Percentiles rank a stretch among this genome's conserved stretches.
Conservation (phyloP, 37 sponge, comb jelly and placozoan genomes). For the Ianthella basta region DNA sequence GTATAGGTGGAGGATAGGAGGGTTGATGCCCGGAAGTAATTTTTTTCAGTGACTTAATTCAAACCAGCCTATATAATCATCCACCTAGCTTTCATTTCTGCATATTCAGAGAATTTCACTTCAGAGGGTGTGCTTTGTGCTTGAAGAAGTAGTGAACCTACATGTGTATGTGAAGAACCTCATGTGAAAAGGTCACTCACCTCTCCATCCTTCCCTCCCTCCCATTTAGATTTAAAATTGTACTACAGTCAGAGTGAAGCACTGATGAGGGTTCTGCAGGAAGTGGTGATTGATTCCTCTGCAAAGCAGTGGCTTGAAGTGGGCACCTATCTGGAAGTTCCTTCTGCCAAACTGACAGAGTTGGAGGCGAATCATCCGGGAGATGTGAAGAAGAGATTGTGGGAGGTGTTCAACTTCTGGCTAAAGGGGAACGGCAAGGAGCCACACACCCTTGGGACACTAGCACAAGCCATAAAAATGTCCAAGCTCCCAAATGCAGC, state of each 20-base stretch:
- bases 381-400: neutral
- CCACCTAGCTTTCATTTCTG: too few species aligned
- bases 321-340: neutral
- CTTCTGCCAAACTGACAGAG: neutral
- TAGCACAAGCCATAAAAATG: neutral
- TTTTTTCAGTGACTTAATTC: too few species aligned
- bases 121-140: too few species aligned
- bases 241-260: neutral
- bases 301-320: neutral
- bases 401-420: slow-evolving; percentile 5
- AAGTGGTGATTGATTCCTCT: neutral
- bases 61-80: too few species aligned
- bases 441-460: slow-evolving; percentile 12
- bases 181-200: too few species aligned
- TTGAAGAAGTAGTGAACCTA: too few species aligned
- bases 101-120: too few species aligned
- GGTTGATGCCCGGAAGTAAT: too few species aligned
- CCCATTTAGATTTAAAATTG: neutral
- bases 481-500: neutral
- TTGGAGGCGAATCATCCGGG: neutral
- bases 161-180: too few species aligned
- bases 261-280: neutral
- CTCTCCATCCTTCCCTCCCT: too few species aligned
- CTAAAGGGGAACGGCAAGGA: slow-evolving; percentile 4
- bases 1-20: too few species aligned